These are phyloP conservation scores for Zeus faber DNA, from an alignment of 2,113 vertebrate genomes.

Conservation along the genomic window DNA sequence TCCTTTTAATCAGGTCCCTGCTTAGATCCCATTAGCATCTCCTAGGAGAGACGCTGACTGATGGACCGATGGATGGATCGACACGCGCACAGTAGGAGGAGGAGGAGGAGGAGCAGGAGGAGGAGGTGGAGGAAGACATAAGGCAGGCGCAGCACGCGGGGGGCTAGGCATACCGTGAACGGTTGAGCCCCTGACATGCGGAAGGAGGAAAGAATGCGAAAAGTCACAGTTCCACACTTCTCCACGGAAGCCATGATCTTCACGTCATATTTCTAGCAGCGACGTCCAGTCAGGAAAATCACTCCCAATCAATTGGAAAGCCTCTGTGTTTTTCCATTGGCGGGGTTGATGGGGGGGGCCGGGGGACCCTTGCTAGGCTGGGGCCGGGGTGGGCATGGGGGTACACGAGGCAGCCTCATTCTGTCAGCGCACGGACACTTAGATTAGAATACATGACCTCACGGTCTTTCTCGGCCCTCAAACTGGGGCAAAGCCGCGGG, in stretches of 20 bases:
- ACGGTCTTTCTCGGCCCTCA: slow-evolving; percentile 43
- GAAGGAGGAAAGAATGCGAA: neutral
- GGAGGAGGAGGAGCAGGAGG: neutral
- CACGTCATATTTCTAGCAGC: too few relatives aligned
- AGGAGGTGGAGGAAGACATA: neutral
- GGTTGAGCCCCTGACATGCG: slow-evolving; percentile 6
- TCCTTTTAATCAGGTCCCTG: slow-evolving; percentile 77
- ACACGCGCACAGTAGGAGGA: slow-evolving; percentile 31
- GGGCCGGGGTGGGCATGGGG: too few relatives aligned
- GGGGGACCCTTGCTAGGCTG: too few relatives aligned
- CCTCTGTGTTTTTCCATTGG: too few relatives aligned
- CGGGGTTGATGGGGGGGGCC: too few relatives aligned
- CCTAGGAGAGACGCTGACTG: slow-evolving; percentile 54
- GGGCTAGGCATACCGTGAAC: slow-evolving; percentile 24
- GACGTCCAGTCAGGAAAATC: too few relatives aligned
- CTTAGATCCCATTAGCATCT: slow-evolving; percentile 73
- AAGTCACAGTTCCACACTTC: too few relatives aligned
- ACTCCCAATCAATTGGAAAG: too few relatives aligned
- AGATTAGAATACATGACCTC: slow-evolving; percentile 45
- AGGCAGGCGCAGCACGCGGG: neutral
- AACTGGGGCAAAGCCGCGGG: slow-evolving; percentile 51
- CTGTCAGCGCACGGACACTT: slow-evolving; percentile 50
- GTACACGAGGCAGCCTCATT: slow-evolving; percentile 58
- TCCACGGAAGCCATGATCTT: too few relatives aligned
- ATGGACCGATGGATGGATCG: slow-evolving; percentile 45